Evolutionary conservation across 2,797 vertebrate species (phyloP).

Genomic region (Champsocephalus gunnari): DNA sequence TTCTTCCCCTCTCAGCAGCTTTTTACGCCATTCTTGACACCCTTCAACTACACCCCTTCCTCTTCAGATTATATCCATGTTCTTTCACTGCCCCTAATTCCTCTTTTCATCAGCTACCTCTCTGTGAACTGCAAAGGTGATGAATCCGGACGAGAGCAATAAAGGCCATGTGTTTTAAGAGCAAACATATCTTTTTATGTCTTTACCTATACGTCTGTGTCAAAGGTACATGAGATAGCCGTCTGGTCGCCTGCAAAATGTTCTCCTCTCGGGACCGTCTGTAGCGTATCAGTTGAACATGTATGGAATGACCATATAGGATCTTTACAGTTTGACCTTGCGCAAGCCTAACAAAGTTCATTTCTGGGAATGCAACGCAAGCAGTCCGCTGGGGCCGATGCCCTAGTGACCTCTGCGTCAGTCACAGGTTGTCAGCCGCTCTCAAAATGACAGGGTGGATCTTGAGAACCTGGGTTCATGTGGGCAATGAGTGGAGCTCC

Average conservation of each 20-base stretch:
- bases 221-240: slow-evolving; percentile 57
- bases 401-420: slow-evolving; percentile 51
- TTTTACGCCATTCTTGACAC: slow-evolving; percentile 72
- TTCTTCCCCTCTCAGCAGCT: slow-evolving; percentile 66
- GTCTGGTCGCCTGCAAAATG: slow-evolving; percentile 19
- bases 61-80: slow-evolving; percentile 69
- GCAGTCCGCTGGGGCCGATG: slow-evolving; percentile 63
- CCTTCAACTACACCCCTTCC: slow-evolving; percentile 61
- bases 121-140: slow-evolving; percentile 48
- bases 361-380: slow-evolving; percentile 74
- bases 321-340: slow-evolving; percentile 71
- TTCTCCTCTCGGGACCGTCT: slow-evolving; percentile 34
- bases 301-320: slow-evolving; percentile 62
- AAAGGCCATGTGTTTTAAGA: slow-evolving; percentile 56
- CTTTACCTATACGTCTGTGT: slow-evolving; percentile 34
- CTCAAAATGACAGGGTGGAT: slow-evolving; percentile 64
- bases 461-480: slow-evolving; percentile 68
- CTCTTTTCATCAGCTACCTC: slow-evolving; percentile 60
- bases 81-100: slow-evolving; percentile 63
- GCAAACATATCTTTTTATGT: slow-evolving; percentile 60
- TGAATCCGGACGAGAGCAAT: slow-evolving; percentile 54
- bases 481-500: slow-evolving; percentile 55
- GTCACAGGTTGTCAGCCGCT: slow-evolving; percentile 57
- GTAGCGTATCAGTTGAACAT: slow-evolving; percentile 62
- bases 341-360: slow-evolving; percentile 68